Conservation (phyloP, 37 sponge, comb jelly and placozoan species). For the Bolinopsis microptera region DNA sequence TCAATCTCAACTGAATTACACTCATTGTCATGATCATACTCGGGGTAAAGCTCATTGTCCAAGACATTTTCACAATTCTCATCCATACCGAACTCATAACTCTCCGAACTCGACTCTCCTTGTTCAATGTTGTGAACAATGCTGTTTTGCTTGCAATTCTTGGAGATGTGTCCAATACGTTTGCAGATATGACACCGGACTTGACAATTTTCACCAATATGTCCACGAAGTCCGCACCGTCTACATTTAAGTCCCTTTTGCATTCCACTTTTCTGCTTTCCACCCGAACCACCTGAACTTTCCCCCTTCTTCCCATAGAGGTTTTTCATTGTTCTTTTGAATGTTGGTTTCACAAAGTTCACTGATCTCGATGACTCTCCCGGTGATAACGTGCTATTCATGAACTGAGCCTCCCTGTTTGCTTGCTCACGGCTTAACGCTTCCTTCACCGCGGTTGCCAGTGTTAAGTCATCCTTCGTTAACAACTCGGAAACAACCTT, state of each 20-base stretch:
- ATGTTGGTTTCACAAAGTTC: not conserved
- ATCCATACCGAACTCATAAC: constrained; percentile 1
- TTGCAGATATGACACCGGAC: not conserved
- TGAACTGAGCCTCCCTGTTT: not conserved
- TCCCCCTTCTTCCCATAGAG: too few species aligned
- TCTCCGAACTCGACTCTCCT: not conserved
- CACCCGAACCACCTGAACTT: not conserved
- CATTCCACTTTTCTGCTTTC: not conserved
- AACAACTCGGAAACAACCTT: not conserved
- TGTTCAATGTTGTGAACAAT: not conserved
- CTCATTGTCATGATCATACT: not conserved
- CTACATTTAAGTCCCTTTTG: constrained; percentile 39
- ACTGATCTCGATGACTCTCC: not conserved
- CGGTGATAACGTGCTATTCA: not conserved
- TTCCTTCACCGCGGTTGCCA: not conserved
- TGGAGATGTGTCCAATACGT: not conserved
- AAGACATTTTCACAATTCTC: not conserved
- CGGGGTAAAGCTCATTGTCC: not conserved
- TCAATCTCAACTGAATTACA: not conserved
- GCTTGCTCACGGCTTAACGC: constrained; percentile 33
- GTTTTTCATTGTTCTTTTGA: too few species aligned
- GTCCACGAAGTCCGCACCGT: not conserved
- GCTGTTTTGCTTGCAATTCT: constrained; percentile 4
- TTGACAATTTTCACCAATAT: not conserved
- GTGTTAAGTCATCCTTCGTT: not conserved